Base-by-base conservation (phyloP, 1,140 invertebrate genomes). In the Sarcophaga peregrina region DNA sequence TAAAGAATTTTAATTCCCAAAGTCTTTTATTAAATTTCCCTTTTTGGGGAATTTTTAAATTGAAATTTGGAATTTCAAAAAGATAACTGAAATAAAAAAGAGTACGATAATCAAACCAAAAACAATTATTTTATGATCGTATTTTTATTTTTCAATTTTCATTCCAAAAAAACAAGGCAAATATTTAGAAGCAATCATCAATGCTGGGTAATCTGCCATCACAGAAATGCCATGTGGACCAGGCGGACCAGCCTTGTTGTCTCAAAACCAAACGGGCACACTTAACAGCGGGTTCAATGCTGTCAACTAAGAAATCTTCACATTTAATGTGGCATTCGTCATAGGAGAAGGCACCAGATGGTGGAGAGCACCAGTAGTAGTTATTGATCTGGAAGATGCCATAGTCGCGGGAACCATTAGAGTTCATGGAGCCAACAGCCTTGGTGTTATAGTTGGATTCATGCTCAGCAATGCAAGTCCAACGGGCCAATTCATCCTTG, bases 321-420 rank as follows among this genome's bases (percentile, higher is more conserved):
- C 8, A 58, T 11, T 15, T 58, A 5, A 58, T 15, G 11, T 58
- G 8, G n/a, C 52, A 58, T 15, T 81, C 82, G 5, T 87, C 86
- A 73, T 85, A 83, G 8, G 85, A 85, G 82, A 82, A 82, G 25
- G 84, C 83, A 45, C 85, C 87, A n/a, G 58, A 82, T 0, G 83
- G 8, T 37, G 84, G 83, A 54, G 85, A 85, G 76, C 88, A 89
- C 88, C 88, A 89, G 37, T 85, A 87, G 10, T 83, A 82, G 80
- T 86, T 84, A 72, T 88, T 89, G 73, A 89, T 87, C 81, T 88
- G 87, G 80, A 88, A 89, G 45, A 88, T 85, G 25, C 87, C 87
- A 54, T 85, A 87, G 81, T 87, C 87, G 6, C 84, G 72, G 75
- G 86, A 86, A 47, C 86, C 85, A 75, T 88, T 85, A 5, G 15